Evolutionary conservation across 2,888 invertebrate species (phyloP).

Genomic region (Idaea aversata): DNA sequence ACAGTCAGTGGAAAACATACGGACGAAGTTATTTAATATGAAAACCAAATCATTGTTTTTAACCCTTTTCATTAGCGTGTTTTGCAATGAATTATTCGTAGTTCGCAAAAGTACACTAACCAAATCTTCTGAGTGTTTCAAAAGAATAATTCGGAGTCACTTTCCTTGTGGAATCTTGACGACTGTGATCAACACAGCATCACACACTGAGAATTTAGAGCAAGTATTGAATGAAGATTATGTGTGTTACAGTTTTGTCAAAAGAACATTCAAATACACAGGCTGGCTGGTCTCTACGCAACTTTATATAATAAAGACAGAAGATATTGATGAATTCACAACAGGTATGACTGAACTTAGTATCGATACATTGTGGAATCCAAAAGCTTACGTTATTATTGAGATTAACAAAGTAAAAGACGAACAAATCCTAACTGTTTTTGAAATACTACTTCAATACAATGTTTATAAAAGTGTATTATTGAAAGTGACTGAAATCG

Average conservation of each 20-base stretch:
- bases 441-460: slow-evolving; percentile 35
- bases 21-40: not conserved
- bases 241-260: slow-evolving; percentile 38
- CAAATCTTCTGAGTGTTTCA: slow-evolving; percentile 29
- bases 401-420: slow-evolving; percentile 28
- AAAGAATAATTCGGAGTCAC: slow-evolving; percentile 31
- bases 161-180: slow-evolving; percentile 36
- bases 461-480: slow-evolving; percentile 45
- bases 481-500: slow-evolving; percentile 27
- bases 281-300: slow-evolving; percentile 37
- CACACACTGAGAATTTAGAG: slow-evolving; percentile 28
- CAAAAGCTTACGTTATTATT: slow-evolving; percentile 47
- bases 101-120: not conserved
- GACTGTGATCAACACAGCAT: slow-evolving; percentile 35
- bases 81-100: not conserved
- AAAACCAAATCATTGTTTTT: not conserved
- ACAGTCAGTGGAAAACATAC: not conserved
- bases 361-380: slow-evolving; percentile 51
- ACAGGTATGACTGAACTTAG: slow-evolving; percentile 35
- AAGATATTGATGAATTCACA: slow-evolving; percentile 32
- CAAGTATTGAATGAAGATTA: slow-evolving; percentile 25
- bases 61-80: not conserved
- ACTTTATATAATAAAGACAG: slow-evolving; percentile 44
- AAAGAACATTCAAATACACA: slow-evolving; percentile 33
- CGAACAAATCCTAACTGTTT: slow-evolving; percentile 31